These are phyloP conservation scores for Chelon labrosus DNA, from an alignment of 2,797 vertebrate species.

Conservation along the genomic window DNA sequence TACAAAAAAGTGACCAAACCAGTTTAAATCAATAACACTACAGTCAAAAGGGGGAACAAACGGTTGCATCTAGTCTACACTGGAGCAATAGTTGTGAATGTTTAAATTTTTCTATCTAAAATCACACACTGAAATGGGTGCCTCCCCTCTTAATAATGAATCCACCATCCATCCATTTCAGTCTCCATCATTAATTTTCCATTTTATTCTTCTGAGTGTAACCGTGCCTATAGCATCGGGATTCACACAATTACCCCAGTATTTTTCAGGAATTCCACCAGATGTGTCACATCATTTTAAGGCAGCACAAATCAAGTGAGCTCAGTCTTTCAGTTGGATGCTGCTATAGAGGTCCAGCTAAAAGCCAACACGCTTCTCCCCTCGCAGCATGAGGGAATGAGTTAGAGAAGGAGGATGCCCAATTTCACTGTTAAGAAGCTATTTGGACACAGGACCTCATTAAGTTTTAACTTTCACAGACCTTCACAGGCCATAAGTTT, in stretches of 20 bases:
- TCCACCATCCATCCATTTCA: slow-evolving; percentile 42
- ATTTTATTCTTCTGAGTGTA: slow-evolving; percentile 21
- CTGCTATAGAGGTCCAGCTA: slow-evolving; percentile 31
- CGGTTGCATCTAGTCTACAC: background rate
- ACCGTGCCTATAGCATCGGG: slow-evolving; percentile 7
- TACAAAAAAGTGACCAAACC: background rate
- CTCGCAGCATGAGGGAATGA: slow-evolving; percentile 45
- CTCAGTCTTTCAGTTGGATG: slow-evolving; percentile 12
- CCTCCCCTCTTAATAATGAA: slow-evolving; percentile 54
- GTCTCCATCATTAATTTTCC: slow-evolving; percentile 28
- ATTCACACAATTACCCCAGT: slow-evolving; percentile 21
- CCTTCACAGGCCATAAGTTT: slow-evolving; percentile 74
- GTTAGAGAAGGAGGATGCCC: slow-evolving; percentile 30
- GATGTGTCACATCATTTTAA: slow-evolving; percentile 20
- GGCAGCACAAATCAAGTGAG: slow-evolving; percentile 21
- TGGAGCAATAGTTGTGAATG: slow-evolving; percentile 7
- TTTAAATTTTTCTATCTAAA: slow-evolving; percentile 17
- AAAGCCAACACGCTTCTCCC: slow-evolving; percentile 50
- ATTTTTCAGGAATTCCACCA: slow-evolving; percentile 18
- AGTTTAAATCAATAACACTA: background rate
- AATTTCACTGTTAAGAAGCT: slow-evolving; percentile 66
- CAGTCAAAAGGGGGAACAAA: slow-evolving; percentile 4
- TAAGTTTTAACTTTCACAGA: slow-evolving; percentile 76
- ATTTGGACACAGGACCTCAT: slow-evolving; percentile 73
- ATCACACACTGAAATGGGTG: slow-evolving; percentile 37